phyloP scores from a whole-genome alignment of 2,888 invertebrate genomes.

The Pammene fasciana region DNA sequence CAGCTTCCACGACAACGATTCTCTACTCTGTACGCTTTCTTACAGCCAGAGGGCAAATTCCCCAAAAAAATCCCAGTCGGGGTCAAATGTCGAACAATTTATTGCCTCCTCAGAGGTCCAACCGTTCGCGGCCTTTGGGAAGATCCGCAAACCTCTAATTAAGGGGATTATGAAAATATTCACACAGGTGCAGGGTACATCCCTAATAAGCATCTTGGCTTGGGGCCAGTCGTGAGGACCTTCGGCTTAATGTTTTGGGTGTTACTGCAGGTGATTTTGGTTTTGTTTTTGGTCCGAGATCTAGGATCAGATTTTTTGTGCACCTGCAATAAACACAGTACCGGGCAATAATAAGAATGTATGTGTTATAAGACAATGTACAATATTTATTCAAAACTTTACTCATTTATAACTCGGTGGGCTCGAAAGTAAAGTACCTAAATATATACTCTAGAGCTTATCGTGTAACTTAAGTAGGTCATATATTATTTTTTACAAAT shows the following conservation, averaged over 20 bases:
- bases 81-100: constrained; percentile 84
- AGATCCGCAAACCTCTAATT: constrained; percentile 82
- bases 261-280: constrained; percentile 74
- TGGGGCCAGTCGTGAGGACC: constrained; percentile 76
- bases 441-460: no score
- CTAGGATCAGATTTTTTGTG: constrained; percentile 62
- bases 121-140: constrained; percentile 79
- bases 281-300: constrained; percentile 68
- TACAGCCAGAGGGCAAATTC: constrained; percentile 76
- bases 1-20: background rate
- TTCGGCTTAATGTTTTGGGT: constrained; percentile 75
- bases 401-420: no score
- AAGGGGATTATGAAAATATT: constrained; percentile 82
- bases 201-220: constrained; percentile 81
- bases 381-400: no score
- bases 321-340: constrained; percentile 12
- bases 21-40: constrained; percentile 65
- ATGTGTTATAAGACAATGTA: no score
- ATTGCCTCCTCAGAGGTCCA: constrained; percentile 79
- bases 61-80: constrained; percentile 71
- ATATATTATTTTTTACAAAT: no score
- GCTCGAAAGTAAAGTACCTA: no score
- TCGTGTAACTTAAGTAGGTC: no score
- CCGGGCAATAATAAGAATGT: no score
- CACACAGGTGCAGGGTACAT: constrained; percentile 80